Conservation (phyloP, 2,113 vertebrate genomes). For the Coracopsis vasa region DNA sequence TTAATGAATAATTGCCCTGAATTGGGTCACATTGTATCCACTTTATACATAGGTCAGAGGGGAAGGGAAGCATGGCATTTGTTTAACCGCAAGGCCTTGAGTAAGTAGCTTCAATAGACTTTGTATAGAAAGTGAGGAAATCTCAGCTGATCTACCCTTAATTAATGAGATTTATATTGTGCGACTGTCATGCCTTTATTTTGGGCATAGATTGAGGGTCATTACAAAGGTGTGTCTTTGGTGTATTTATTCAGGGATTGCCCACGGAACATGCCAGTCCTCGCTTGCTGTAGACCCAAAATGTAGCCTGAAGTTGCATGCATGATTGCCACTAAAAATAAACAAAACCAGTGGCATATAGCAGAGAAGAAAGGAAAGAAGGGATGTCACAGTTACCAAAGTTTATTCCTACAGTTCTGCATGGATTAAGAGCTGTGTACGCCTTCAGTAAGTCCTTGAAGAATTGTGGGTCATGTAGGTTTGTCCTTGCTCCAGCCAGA, state of each 20-base stretch:
- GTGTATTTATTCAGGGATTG: background rate
- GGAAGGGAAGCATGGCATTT: background rate
- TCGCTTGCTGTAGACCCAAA: background rate
- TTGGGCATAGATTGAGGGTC: background rate
- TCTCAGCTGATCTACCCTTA: background rate
- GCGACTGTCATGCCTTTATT: background rate
- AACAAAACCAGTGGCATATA: background rate
- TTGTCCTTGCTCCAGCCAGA: background rate
- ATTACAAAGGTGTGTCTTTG: background rate
- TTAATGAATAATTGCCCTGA: background rate
- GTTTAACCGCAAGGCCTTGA: background rate
- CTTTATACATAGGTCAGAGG: background rate
- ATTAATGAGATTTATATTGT: background rate
- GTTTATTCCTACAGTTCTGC: background rate
- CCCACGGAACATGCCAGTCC: background rate
- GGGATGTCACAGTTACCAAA: background rate
- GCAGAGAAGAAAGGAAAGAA: background rate
- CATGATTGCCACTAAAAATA: background rate
- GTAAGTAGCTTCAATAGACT: background rate
- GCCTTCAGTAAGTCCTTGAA: background rate
- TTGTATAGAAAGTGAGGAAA: background rate
- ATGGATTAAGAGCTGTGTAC: background rate
- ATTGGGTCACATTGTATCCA: background rate
- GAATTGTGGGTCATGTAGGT: background rate
- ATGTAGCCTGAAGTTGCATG: background rate